Evolutionary conservation across 1,140 invertebrate species (phyloP).

Genomic region (Apis laboriosa): DNA sequence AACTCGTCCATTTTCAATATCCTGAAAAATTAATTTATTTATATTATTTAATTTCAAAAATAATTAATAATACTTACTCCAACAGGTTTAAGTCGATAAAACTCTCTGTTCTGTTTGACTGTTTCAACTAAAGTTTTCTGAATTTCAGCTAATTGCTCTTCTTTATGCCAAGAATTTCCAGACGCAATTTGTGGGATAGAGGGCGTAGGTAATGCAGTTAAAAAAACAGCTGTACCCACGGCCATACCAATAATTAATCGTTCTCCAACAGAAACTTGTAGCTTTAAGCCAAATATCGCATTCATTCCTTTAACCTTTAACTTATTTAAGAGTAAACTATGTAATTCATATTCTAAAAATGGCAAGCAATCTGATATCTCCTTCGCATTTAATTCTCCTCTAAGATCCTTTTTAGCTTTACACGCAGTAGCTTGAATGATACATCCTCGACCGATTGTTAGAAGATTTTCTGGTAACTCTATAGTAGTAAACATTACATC

Average conservation of each 20-base stretch:
- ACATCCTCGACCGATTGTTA: constrained; percentile 87
- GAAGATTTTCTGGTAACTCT: constrained; percentile 89
- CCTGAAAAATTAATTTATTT: constrained; percentile 59
- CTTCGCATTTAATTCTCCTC: constrained; percentile 94
- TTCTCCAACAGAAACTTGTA: constrained; percentile 94
- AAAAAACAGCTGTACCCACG: constrained; percentile 91
- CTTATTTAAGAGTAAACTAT: constrained; percentile 95
- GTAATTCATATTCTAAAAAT: constrained; percentile 97
- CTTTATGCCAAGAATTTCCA: constrained; percentile 84
- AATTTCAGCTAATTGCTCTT: constrained; percentile 84
- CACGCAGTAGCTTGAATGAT: constrained; percentile 90
- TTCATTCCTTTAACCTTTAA: constrained; percentile 96
- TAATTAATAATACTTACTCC: constrained; percentile 63
- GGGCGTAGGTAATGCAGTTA: constrained; percentile 88
- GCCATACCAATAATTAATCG: constrained; percentile 92
- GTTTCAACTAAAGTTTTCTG: constrained; percentile 86
- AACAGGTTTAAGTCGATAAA: constrained; percentile 84
- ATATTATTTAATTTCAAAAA: not conserved
- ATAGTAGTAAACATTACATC: constrained; percentile 95
- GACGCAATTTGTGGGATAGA: constrained; percentile 85
- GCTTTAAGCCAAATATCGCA: constrained; percentile 91
- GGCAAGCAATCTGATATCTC: constrained; percentile 96
- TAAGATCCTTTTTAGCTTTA: constrained; percentile 88
- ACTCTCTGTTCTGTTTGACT: constrained; percentile 86
- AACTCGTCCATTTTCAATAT: constrained; percentile 76